Evolutionary conservation across 1,140 invertebrate genomes (phyloP).

Genomic region (Orius insidiosus): DNA sequence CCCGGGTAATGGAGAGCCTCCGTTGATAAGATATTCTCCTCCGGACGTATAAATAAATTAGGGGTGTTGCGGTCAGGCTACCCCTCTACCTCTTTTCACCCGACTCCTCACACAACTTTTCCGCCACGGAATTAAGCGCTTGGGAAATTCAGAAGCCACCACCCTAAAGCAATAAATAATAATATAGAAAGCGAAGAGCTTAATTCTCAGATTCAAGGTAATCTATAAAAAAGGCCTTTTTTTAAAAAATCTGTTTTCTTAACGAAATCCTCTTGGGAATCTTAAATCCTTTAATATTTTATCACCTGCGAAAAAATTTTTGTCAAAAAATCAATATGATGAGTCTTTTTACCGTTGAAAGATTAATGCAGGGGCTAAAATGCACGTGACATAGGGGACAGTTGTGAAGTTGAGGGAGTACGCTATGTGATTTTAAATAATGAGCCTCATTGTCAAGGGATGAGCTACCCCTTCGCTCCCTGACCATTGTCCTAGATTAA

Average conservation of each 20-base stretch:
- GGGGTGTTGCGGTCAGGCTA: slow-evolving; percentile 5
- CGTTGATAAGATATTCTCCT: slow-evolving; percentile 11
- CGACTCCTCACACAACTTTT: slow-evolving; percentile 8
- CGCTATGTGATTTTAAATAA: no score
- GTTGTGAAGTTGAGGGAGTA: no score
- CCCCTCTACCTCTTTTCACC: neutral
- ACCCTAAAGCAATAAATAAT: slow-evolving; percentile 6
- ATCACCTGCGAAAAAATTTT: no score
- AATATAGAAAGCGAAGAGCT: slow-evolving; percentile 2
- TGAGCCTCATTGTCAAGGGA: no score
- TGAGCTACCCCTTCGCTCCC: no score
- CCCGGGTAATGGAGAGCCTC: slow-evolving; percentile 9
- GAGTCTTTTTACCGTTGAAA: no score
- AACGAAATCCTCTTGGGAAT: neutral
- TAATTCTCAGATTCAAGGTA: neutral
- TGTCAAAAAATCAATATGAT: no score
- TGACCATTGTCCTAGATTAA: no score
- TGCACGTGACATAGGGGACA: no score
- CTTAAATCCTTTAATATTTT: no score
- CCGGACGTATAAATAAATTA: slow-evolving; percentile 12
- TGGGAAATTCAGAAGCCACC: slow-evolving; percentile 4
- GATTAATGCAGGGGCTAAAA: no score
- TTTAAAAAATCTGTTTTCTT: neutral
- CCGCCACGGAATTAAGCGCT: slow-evolving; percentile 8
- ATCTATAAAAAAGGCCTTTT: neutral